A percentile compares a stretch with the other conserved stretches of the same genome.
phyloP scores from a whole-genome alignment of 2,113 vertebrate species.

The Spheniscus mendiculus region DNA sequence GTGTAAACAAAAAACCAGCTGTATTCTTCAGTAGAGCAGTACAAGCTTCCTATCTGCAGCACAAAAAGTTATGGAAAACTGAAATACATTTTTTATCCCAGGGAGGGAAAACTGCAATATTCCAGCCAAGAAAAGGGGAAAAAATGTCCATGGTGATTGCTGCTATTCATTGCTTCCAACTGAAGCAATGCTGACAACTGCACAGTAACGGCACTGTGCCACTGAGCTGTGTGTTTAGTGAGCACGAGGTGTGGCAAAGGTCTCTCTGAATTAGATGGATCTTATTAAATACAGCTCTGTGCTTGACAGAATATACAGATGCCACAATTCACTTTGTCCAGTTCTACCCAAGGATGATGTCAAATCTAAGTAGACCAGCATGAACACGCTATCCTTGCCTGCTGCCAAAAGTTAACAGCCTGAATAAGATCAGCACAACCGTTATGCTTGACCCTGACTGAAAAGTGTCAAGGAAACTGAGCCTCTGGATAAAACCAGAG shows the following conservation, averaged over 20 bases:
- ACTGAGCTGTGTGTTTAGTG: background rate
- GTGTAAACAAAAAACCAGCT: background rate
- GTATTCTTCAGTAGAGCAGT: background rate
- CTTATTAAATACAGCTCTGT: constrained; percentile 38
- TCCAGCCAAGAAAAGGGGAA: background rate
- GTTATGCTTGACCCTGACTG: background rate
- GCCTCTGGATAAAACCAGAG: background rate
- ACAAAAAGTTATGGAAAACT: background rate
- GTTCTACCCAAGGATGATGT: background rate
- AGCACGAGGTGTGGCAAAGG: background rate
- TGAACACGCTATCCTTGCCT: accelerated
- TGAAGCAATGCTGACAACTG: background rate
- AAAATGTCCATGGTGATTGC: background rate
- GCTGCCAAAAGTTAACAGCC: background rate
- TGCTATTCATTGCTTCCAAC: background rate
- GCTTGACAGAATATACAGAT: background rate
- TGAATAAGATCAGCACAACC: background rate
- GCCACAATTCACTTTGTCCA: background rate
- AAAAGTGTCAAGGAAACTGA: background rate
- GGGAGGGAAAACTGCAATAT: background rate
- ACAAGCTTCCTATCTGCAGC: background rate
- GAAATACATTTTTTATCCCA: background rate
- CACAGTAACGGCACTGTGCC: background rate
- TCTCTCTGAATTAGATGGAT: constrained; percentile 2
- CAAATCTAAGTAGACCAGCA: background rate